Base-by-base conservation (phyloP, 2,888 invertebrate genomes). In the Baronia brevicornis region DNA sequence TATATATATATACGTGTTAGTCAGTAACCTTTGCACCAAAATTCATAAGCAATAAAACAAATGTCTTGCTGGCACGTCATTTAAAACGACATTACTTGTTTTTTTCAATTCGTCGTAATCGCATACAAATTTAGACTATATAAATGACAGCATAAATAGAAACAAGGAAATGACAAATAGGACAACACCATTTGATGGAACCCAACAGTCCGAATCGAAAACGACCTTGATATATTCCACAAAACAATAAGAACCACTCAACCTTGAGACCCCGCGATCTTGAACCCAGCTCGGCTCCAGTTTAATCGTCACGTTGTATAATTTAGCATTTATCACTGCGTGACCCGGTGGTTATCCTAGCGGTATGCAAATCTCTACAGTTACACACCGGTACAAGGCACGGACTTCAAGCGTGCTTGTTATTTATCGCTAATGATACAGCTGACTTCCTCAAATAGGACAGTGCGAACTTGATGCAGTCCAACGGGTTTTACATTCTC, bases 301-400 rank as follows among this genome's bases (percentile, higher is more conserved):
- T 54, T 39, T 46, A 43, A 41, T 39, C 21, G 41, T 33, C 44
- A 30, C 42, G 40, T 36, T 47, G 51, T 66, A 55, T 62, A 63
- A 66, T 69, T 67, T 62, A 47, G 56, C 56, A 52, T 60, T 64
- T 68, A 68, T 58, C 57, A 60, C 41, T 51, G 54, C 44, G 46
- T 51, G 63, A 60, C 60, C 60, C 50, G 52, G 54, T 55, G 61
- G 48, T 66, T 68, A 66, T 58, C 54, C 53, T 69, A 70, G 69
- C 69, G 71, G 66, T 66, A 69, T 64, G 64, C 59, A 58, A 67
- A 70, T 63, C 44, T 38, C 41, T 48, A 35, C 43, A 47, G 38
- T 38, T 39, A 44, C 17, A 15, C 28, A 21, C n/a, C 9, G 28
- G 32, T 12, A 17, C 30, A 33, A 31, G 34, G 18, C 22, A 30